These are phyloP conservation scores for Orycteropus afer DNA, from an alignment of 2,113 vertebrate species.

Conservation along the genomic window DNA sequence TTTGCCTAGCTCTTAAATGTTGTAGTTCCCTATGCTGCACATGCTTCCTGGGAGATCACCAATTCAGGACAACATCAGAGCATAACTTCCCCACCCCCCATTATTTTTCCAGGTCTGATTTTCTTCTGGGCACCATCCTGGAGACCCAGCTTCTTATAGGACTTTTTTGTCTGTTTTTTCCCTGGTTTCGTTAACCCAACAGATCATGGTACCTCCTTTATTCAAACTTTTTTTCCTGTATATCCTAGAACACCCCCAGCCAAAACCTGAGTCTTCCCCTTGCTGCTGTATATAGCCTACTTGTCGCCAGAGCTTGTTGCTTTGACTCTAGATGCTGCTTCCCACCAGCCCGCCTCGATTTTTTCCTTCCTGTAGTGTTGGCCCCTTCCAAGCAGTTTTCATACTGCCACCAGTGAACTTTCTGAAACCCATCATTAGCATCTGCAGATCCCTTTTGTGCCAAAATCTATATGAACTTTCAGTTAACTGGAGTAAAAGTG, in stretches of 20 bases:
- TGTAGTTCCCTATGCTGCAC: neutral
- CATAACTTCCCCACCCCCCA: too few relatives aligned
- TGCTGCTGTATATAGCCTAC: rapidly evolving
- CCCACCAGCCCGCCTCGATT: too few relatives aligned
- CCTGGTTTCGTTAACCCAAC: neutral
- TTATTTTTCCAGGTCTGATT: neutral
- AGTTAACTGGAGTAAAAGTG: neutral
- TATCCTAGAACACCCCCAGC: too few relatives aligned
- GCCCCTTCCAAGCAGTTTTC: neutral
- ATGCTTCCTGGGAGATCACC: neutral
- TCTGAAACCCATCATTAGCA: neutral
- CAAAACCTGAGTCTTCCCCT: neutral
- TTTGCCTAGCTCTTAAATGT: neutral
- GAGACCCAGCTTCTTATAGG: neutral
- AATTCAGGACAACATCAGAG: neutral
- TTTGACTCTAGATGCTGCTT: neutral
- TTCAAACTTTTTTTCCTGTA: neutral
- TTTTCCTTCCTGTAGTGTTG: neutral
- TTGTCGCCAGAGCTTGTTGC: too few relatives aligned
- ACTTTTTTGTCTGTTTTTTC: neutral
- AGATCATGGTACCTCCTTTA: too few relatives aligned
- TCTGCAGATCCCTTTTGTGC: neutral
- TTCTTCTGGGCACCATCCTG: neutral
- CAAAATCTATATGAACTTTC: neutral
- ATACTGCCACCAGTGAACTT: neutral